Base-by-base conservation (phyloP, 2,888 invertebrate species). In the Heliconius cydno region DNA sequence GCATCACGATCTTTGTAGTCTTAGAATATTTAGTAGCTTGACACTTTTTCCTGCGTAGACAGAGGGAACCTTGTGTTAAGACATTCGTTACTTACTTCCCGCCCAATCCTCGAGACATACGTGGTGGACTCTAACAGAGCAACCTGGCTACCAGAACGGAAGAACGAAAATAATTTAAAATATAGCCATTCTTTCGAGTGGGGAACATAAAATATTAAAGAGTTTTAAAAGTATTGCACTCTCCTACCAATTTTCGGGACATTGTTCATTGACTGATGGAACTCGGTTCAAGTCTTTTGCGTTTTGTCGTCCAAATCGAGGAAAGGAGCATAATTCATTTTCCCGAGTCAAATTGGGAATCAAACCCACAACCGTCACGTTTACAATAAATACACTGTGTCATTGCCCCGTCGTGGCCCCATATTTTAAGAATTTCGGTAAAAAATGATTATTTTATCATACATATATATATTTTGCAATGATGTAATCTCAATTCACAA, bases 401-500 rank as follows among this genome's bases (percentile, higher is more conserved):
- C 52, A 19, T 19, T 19, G 52, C 15, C 6, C 6, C 52, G 6
- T 52, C 7, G 7, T 52, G 52, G 19, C 52, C 19, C 19, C 2
- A 52, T 52, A 19, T 19, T 22, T 52, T 52, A 19, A 19, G 19
- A 52, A 52, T 7, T 19, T 52, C 7, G 52, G 19, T 52, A 52
- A 52, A 52, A 52, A 52, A 52, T 0, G 2, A 52, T 22, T 0
- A 41, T 68, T 13, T 25, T 41, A 12, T 41, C 41, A 41, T 25
- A 41, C 25, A n/a, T 15, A 41, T 41, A 41, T 34, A 7, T 9
- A 46, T 81, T 74, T 83, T 86, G 85, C 83, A 84, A 83, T 87
- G 84, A 83, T 86, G 85, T 85, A 86, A 87, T 75, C 28, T 65
- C n/a, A 65, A 65, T 88, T 90, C 89, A 87, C 85, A 86, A 84